phyloP scores from a whole-genome alignment of 30 jellyfish, hydroid and myxozoan species.

The Cassiopea xamachana region DNA sequence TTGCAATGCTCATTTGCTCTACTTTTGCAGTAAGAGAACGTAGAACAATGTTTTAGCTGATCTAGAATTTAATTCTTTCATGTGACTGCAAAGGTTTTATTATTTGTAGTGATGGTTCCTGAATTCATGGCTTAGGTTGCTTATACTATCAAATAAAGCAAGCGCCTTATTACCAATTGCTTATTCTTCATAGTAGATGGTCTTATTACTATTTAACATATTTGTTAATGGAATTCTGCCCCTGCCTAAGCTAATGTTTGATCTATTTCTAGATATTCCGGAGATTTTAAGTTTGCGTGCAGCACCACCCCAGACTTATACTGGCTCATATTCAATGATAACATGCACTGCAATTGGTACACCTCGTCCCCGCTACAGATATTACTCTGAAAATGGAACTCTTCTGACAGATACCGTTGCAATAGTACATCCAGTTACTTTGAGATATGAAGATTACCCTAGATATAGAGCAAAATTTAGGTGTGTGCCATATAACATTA shows the following conservation, averaged over 20 bases:
- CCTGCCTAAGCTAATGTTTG: background rate
- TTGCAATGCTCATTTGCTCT: too few relatives aligned
- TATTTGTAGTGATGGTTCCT: too few relatives aligned
- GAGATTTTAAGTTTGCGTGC: background rate
- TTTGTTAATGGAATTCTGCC: background rate
- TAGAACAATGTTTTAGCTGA: too few relatives aligned
- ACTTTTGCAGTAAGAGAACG: too few relatives aligned
- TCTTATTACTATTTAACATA: too few relatives aligned
- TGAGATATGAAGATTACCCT: background rate
- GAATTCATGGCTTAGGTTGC: too few relatives aligned
- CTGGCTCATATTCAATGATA: background rate
- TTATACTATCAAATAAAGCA: too few relatives aligned
- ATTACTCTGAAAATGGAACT: background rate
- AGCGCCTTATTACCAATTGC: too few relatives aligned
- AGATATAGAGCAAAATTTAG: background rate
- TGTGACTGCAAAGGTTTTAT: too few relatives aligned
- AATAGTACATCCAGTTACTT: background rate
- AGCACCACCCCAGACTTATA: background rate
- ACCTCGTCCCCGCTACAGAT: background rate
- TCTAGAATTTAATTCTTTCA: too few relatives aligned
- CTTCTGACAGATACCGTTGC: background rate
- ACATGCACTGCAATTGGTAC: background rate
- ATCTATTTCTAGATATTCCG: background rate
- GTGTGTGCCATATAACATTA: constrained; percentile 20
- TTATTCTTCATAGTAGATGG: too few relatives aligned